Evolutionary conservation across 1,140 invertebrate genomes (phyloP).

Genomic region (Orchesella cincta): DNA sequence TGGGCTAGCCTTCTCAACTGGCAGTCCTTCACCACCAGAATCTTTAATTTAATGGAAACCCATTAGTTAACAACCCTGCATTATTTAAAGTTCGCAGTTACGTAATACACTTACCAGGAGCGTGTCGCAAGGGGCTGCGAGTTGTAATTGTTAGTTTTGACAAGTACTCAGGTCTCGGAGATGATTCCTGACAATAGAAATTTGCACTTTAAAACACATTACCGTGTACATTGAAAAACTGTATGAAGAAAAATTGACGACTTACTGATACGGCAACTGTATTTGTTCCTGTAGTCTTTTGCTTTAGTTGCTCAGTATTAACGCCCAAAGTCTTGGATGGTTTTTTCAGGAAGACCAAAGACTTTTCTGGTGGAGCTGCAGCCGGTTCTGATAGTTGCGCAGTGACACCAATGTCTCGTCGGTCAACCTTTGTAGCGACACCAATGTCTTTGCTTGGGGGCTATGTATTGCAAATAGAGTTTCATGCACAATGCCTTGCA

Average conservation of each 20-base stretch:
- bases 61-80: no score
- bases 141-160: not conserved
- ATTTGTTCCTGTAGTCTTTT: slow-evolving; percentile 40
- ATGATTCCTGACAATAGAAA: not conserved
- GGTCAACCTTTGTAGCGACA: not conserved
- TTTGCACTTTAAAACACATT: not conserved
- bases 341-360: slow-evolving; percentile 50
- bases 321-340: slow-evolving; percentile 57
- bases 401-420: slow-evolving; percentile 51
- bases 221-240: not conserved
- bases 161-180: not conserved
- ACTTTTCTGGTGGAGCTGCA: slow-evolving; percentile 55
- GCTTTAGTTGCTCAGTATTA: slow-evolving; percentile 58
- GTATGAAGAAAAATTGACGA: not conserved
- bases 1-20: no score
- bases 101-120: no score
- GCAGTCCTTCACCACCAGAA: not conserved
- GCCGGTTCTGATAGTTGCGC: slow-evolving; percentile 47
- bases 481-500: not conserved
- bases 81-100: no score
- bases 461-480: not conserved
- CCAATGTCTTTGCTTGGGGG: slow-evolving; percentile 7
- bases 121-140: not conserved
- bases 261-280: not conserved
- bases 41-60: no score